Conservation (phyloP, 2,797 vertebrate species). For the Amblyraja radiata region DNA sequence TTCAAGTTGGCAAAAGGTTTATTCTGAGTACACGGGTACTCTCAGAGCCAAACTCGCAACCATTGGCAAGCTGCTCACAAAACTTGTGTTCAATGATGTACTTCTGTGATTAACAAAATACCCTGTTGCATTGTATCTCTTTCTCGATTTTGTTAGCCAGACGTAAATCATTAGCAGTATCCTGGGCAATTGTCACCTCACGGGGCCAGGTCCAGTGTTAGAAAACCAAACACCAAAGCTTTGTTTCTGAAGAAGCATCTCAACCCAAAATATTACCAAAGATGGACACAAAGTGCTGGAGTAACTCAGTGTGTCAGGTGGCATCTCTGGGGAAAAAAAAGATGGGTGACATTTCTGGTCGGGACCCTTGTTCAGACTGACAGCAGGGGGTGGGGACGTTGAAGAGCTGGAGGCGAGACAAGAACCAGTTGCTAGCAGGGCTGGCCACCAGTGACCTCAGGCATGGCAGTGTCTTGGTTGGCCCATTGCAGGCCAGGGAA, state of each 20-base stretch:
- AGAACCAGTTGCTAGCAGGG: too few species aligned
- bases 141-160: background rate
- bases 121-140: background rate
- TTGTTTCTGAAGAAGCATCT: background rate
- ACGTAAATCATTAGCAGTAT: background rate
- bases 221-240: background rate
- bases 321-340: too few species aligned
- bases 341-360: too few species aligned
- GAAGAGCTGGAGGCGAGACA: too few species aligned
- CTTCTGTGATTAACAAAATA: background rate
- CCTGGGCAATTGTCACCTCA: background rate
- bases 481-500: too few species aligned
- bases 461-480: too few species aligned
- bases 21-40: background rate
- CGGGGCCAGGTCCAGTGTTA: background rate
- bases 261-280: background rate
- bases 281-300: background rate
- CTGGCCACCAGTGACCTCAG: too few species aligned
- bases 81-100: too few species aligned
- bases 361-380: too few species aligned
- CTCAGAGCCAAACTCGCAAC: background rate
- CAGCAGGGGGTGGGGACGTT: too few species aligned
- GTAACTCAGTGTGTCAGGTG: too few species aligned
- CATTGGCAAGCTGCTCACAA: background rate
- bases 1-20: background rate